Conservation (phyloP, 2,888 invertebrate genomes). For the Phyllotreta striolata region DNA sequence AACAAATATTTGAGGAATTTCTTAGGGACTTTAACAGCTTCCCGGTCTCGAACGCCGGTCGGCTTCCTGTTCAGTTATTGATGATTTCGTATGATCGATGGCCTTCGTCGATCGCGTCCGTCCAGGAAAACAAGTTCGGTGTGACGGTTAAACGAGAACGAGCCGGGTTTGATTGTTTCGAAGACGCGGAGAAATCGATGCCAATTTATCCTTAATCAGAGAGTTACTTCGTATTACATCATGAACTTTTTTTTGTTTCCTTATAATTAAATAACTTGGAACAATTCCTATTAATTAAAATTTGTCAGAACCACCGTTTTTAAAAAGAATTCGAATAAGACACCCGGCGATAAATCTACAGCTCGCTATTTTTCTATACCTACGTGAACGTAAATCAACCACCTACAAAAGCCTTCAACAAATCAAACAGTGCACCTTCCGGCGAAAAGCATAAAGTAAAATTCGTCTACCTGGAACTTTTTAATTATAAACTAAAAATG, state of each 20-base stretch:
- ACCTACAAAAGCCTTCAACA: slow-evolving; percentile 11
- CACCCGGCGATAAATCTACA: neutral
- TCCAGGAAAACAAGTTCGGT: slow-evolving; percentile 13
- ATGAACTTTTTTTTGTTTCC: too few species aligned
- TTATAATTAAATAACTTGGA: too few species aligned
- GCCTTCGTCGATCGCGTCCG: slow-evolving; percentile 11
- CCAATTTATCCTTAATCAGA: too few species aligned
- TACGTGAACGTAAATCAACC: slow-evolving; percentile 6
- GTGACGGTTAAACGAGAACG: slow-evolving; percentile 12
- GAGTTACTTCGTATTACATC: too few species aligned
- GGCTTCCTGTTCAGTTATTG: slow-evolving; percentile 37
- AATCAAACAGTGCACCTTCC: slow-evolving; percentile 3
- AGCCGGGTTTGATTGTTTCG: neutral
- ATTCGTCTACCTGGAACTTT: slow-evolving; percentile 29
- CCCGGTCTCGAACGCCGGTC: slow-evolving; percentile 33
- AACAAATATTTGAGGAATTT: slow-evolving; percentile 52
- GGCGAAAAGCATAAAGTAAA: slow-evolving; percentile 19
- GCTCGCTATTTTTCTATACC: neutral
- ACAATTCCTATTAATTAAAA: neutral
- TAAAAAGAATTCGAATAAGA: too few species aligned
- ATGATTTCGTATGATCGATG: slow-evolving; percentile 36
- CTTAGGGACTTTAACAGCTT: slow-evolving; percentile 43
- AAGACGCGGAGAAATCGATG: neutral
- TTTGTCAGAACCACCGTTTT: slow-evolving; percentile 5
- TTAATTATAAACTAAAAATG: slow-evolving; percentile 25